Evolutionary conservation across 1,140 invertebrate species (phyloP).

Genomic region (Lucilia cuprina): DNA sequence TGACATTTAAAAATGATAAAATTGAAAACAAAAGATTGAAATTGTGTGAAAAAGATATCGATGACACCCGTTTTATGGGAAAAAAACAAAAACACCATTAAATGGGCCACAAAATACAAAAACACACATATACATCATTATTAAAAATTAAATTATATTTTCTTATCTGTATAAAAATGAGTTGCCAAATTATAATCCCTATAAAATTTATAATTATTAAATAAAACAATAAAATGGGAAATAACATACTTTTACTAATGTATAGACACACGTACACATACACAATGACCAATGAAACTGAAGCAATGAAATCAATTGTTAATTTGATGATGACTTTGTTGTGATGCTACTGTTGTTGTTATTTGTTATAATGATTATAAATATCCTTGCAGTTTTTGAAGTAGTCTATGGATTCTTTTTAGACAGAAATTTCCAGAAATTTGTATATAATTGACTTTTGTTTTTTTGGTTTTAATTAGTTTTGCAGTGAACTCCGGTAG

Average conservation of each 20-base stretch:
- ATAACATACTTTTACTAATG: no score
- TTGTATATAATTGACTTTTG: no score
- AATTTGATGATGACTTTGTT: not conserved
- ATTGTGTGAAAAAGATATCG: not conserved
- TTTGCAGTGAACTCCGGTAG: no score
- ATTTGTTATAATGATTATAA: no score
- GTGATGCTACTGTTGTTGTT: not conserved
- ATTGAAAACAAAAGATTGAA: not conserved
- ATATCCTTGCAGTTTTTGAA: no score
- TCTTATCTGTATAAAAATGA: not conserved
- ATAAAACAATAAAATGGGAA: not conserved
- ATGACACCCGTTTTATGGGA: not conserved
- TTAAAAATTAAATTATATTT: not conserved
- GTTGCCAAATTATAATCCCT: not conserved
- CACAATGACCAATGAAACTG: not conserved
- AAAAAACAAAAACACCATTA: not conserved
- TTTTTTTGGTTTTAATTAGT: no score
- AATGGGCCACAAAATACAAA: not conserved
- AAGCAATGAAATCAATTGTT: not conserved
- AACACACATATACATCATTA: not conserved
- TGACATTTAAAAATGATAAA: not conserved
- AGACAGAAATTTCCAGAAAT: no score
- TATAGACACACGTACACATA: not conserved
- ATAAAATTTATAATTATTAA: not conserved
- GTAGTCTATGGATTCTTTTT: no score